Base-by-base conservation (phyloP, 2,113 vertebrate genomes). In the Grammomys surdaster region DNA sequence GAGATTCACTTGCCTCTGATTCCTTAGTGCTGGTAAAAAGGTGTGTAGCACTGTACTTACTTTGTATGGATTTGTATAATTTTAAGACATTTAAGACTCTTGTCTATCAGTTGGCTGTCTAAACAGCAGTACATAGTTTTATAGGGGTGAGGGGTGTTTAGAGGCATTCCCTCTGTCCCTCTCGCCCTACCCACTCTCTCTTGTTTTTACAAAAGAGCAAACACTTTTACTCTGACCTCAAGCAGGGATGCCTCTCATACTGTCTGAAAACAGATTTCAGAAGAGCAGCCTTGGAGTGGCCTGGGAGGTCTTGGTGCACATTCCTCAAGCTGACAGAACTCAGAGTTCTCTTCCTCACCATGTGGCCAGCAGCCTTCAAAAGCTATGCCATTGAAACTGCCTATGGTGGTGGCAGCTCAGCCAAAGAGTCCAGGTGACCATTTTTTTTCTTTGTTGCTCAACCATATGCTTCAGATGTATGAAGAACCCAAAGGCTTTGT, bases 281-380 rank as follows among this genome's bases (percentile, higher is more conserved):
- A 60, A 28, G 19, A 96, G 56, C 33, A 26, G 93, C 90, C 78
- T 91, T 43, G 10, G 77, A 95, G 75, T 93, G 94, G 86, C 26
- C 65, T 69, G 92, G 90, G 95, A 96, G 97, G 88, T 85, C 93
- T 84, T 36, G 94, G 94, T 90, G 89, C 70, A 24, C 7, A 31
- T 96, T 94, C 93, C 86, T 92, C 73, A 96, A 96, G 97, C 87
- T 89, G 93, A 95, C 88, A 90, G 93, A 78, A 51, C 28, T 75
- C 93, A 75, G n/a, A 93, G 90, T 73, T 77, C 40, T 28, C 46
- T 60, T 94, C 48, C 70, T 40, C 36, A 43, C 51, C 65, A 88
- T 43, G 46, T 67, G 91, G 73, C 76, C 46, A 7, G 20, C 78
- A 75, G 81, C 31, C 40, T 84, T 93, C 60, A 84, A 63, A 63